These are phyloP conservation scores for Malurus cyaneus DNA, from an alignment of 2,113 vertebrate species.

Conservation along the genomic window DNA sequence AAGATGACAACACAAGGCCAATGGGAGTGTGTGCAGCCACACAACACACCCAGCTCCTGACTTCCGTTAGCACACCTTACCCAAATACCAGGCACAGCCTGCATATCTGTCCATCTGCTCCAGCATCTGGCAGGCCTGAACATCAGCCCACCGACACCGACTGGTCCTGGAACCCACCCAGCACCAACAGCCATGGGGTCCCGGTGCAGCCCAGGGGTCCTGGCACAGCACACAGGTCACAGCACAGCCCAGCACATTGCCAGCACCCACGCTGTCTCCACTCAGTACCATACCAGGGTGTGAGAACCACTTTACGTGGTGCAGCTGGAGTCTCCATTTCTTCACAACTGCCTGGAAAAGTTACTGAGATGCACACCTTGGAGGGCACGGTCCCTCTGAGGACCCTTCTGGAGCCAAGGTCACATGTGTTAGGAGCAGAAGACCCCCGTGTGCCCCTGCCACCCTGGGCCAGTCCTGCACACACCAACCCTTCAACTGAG, in stretches of 20 bases:
- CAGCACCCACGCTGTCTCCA: not conserved
- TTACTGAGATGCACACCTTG: not conserved
- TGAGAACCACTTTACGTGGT: rapidly evolving
- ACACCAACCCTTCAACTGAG: too few relatives aligned
- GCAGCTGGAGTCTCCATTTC: not conserved
- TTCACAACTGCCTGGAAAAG: rapidly evolving
- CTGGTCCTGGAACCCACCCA: rapidly evolving
- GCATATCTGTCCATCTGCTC: rapidly evolving
- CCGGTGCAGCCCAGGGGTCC: rapidly evolving
- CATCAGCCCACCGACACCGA: not conserved
- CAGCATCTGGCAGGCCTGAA: not conserved
- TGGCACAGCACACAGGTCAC: rapidly evolving
- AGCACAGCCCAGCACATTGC: not conserved
- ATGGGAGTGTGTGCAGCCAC: not conserved
- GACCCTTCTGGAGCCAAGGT: not conserved
- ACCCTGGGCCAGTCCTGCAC: rapidly evolving
- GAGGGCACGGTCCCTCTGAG: not conserved
- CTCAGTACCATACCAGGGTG: not conserved
- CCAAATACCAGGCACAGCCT: not conserved
- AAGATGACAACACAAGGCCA: not conserved
- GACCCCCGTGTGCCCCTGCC: not conserved
- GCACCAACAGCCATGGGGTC: not conserved
- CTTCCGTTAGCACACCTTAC: rapidly evolving
- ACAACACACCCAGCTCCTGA: rapidly evolving
- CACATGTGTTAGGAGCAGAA: not conserved